A percentile compares a stretch with the other conserved stretches of the same genome.
These are phyloP conservation scores for Acanthoscelides obtectus DNA, from an alignment of 2,888 invertebrate genomes.

Conservation along the genomic window DNA sequence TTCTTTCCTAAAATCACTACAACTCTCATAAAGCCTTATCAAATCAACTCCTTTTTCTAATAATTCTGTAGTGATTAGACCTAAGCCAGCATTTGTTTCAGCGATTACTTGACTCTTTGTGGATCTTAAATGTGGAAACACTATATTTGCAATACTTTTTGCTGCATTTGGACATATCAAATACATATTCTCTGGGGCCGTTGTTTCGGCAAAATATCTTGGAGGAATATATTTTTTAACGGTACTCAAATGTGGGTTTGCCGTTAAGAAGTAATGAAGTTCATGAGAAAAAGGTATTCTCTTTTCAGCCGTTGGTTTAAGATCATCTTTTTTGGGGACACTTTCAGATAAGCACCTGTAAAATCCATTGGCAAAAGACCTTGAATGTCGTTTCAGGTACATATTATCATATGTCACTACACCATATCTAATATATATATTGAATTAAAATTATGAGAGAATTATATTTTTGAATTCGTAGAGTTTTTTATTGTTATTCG, in stretches of 20 bases:
- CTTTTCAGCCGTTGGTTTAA: not conserved
- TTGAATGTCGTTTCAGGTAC: not conserved
- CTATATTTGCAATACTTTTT: constrained; percentile 24
- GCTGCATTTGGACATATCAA: constrained; percentile 31
- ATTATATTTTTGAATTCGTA: too few species aligned
- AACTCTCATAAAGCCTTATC: constrained; percentile 58
- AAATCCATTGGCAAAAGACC: not conserved
- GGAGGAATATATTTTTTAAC: constrained; percentile 21
- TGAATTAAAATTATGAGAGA: too few species aligned
- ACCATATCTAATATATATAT: too few species aligned
- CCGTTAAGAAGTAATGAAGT: constrained; percentile 11
- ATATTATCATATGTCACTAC: not conserved
- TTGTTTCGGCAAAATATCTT: constrained; percentile 19
- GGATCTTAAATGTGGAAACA: constrained; percentile 25
- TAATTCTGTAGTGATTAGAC: constrained; percentile 58
- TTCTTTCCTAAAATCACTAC: constrained; percentile 48
- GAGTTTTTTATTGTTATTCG: too few species aligned
- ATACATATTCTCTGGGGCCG: constrained; percentile 29
- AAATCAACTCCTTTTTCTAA: constrained; percentile 49
- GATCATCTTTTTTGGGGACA: not conserved
- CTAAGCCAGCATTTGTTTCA: constrained; percentile 70
- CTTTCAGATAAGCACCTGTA: not conserved
- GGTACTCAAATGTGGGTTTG: constrained; percentile 15
- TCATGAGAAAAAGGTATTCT: not conserved
- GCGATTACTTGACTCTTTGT: constrained; percentile 45